Conservation (phyloP, 2,797 vertebrate species). For the Onychomys arenicola region DNA sequence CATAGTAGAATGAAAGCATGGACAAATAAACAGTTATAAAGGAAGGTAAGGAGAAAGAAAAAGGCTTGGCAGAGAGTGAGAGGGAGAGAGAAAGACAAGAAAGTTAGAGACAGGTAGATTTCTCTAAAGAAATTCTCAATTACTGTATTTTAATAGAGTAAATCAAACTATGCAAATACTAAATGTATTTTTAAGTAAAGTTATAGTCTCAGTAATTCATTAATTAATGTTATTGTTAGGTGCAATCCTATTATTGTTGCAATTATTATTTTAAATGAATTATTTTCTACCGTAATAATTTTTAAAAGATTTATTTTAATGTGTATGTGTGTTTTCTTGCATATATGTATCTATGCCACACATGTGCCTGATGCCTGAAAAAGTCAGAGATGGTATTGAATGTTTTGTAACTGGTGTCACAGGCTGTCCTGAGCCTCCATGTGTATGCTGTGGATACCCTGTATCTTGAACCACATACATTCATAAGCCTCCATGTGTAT, state of each 20-base stretch:
- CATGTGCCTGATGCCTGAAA: too few species aligned
- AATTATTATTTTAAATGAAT: slow-evolving; percentile 11
- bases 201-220: not conserved
- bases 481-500: not conserved
- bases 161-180: not conserved
- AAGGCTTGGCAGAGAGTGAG: not conserved
- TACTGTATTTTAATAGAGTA: slow-evolving; percentile 9
- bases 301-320: not conserved
- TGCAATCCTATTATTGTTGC: not conserved
- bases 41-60: not conserved
- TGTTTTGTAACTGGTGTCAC: not conserved
- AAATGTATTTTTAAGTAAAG: not conserved
- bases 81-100: not conserved
- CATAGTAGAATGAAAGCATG: not conserved
- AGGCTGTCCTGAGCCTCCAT: not conserved
- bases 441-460: not conserved
- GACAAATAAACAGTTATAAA: not conserved
- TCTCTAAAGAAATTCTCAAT: not conserved
- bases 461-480: not conserved
- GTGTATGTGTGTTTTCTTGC: not conserved
- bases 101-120: not conserved
- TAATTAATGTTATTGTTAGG: not conserved
- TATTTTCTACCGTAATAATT: not conserved
- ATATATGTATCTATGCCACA: not conserved
- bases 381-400: not conserved